Evolutionary conservation across 2,888 invertebrate genomes (phyloP), one percentile per base, ranked within the genome.

Genomic region (Pharmacophagus antenor): DNA sequence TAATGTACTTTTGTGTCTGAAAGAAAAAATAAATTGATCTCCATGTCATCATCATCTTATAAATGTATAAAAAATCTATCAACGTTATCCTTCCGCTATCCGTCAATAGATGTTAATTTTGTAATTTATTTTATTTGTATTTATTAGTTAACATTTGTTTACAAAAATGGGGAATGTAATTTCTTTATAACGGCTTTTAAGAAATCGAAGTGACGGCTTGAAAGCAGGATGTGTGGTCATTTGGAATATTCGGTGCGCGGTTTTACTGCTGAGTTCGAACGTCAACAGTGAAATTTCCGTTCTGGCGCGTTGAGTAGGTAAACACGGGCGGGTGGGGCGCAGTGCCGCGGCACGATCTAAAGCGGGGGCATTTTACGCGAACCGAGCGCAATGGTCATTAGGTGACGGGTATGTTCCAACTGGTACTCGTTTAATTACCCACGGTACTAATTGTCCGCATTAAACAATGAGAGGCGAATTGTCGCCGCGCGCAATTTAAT

Each of bases 381-480:
- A 82, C 80, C 80, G 74, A 70, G 70, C 65, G 70, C 73, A 69
- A 69, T 63, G 70, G 69, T 72, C 76, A 82, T 84, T 81, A 83
- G 73, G 70, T 73, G 64, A 68, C 67, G 70, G 72, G 76, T 74
- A 74, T 74, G 76, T 70, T 72, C 72, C 75, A 79, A 71, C 74
- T 76, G 77, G 68, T 74, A 72, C 72, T 73, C 74, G 81, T 79
- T 77, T 84, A 85, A 85, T 85, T 85, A 81, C 81, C 67, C 65
- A 69, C 71, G 65, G 66, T 68, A 67, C 79, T 85, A 85, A 85
- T 85, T 86, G 83, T 83, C 79, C 72, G 65, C 68, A 68, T 65
- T 65, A 67, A 70, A 67, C 67, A 68, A 69, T 73, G 62, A 71
- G 72, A 76, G n/a, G n/a, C 15, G 37, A 37, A 8, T 37, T 37